These are phyloP conservation scores for Drosophila kuntzei DNA, from an alignment of 2,888 invertebrate species.

Conservation along the genomic window DNA sequence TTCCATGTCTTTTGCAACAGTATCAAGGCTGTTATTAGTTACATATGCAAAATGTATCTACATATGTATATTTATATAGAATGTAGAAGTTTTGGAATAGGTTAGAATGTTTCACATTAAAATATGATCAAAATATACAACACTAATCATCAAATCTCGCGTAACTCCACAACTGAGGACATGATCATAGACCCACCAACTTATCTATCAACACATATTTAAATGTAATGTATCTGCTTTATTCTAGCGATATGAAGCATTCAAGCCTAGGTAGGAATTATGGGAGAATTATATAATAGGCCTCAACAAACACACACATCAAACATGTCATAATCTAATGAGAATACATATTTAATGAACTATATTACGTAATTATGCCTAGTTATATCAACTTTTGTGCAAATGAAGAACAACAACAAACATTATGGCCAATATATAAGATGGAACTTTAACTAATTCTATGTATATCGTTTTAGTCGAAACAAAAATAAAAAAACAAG, in stretches of 20 bases:
- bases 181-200: slow-evolving; percentile 58
- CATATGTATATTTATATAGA: slow-evolving; percentile 33
- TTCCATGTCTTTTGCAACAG: slow-evolving; percentile 80
- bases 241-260: slow-evolving; percentile 31
- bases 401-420: slow-evolving; percentile 42
- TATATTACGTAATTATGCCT: slow-evolving; percentile 53
- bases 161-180: slow-evolving; percentile 8
- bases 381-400: slow-evolving; percentile 47
- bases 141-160: slow-evolving; percentile 1
- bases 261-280: slow-evolving; percentile 35
- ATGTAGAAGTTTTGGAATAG: slow-evolving; percentile 38
- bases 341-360: slow-evolving; percentile 53
- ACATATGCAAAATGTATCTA: slow-evolving; percentile 57
- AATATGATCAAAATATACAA: slow-evolving; percentile 10
- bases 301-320: slow-evolving; percentile 32
- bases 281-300: slow-evolving; percentile 26
- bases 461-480: slow-evolving; percentile 53
- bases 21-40: slow-evolving; percentile 79
- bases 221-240: slow-evolving; percentile 2
- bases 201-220: slow-evolving; percentile 26
- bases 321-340: slow-evolving; percentile 75
- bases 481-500: slow-evolving; percentile 26
- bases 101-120: slow-evolving; percentile 51
- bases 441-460: slow-evolving; percentile 53
- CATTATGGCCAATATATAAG: slow-evolving; percentile 71